Percentiles rank a stretch among this genome's conserved stretches.
These are phyloP conservation scores for Rhyacichthys aspro DNA, from an alignment of 2,797 vertebrate species.

Conservation along the genomic window DNA sequence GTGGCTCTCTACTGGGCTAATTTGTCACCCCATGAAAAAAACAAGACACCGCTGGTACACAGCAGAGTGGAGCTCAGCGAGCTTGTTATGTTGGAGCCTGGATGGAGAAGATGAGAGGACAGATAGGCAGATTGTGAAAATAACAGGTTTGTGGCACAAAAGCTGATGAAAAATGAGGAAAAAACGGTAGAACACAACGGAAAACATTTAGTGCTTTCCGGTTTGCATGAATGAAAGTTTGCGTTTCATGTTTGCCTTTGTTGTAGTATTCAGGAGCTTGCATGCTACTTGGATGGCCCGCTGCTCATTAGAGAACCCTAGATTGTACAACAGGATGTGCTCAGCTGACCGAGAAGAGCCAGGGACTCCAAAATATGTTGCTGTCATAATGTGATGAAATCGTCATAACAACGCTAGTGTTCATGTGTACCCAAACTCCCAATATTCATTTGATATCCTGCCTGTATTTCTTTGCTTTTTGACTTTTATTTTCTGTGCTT, in stretches of 20 bases:
- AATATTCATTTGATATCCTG: conserved; percentile 1
- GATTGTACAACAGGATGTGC: conserved; percentile 38
- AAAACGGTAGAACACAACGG: conserved; percentile 13
- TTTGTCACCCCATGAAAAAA: conserved; percentile 68
- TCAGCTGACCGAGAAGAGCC: conserved; percentile 53
- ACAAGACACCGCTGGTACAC: conserved; percentile 48
- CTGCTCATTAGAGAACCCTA: conserved; percentile 70
- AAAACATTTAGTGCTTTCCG: conserved; percentile 22
- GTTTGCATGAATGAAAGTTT: conserved; percentile 12
- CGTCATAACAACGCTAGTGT: conserved; percentile 63
- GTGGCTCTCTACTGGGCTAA: conserved; percentile 56
- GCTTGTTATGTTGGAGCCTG: conserved; percentile 62
- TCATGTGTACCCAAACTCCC: background rate
- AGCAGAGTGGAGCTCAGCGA: conserved; percentile 42
- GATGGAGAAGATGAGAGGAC: conserved; percentile 46
- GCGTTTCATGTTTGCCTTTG: conserved; percentile 30
- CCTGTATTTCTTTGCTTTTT: conserved; percentile 10
- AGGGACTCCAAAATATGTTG: conserved; percentile 59
- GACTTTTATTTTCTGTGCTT: conserved; percentile 41
- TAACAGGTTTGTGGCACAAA: conserved; percentile 22
- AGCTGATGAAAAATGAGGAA: conserved; percentile 1
- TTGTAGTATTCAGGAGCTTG: conserved; percentile 38
- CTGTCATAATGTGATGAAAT: conserved; percentile 75
- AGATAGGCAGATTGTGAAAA: conserved; percentile 16
- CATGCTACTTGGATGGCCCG: conserved; percentile 52